Base-by-base conservation (phyloP, 2,888 invertebrate genomes). In the Philhelius pedissequus region DNA sequence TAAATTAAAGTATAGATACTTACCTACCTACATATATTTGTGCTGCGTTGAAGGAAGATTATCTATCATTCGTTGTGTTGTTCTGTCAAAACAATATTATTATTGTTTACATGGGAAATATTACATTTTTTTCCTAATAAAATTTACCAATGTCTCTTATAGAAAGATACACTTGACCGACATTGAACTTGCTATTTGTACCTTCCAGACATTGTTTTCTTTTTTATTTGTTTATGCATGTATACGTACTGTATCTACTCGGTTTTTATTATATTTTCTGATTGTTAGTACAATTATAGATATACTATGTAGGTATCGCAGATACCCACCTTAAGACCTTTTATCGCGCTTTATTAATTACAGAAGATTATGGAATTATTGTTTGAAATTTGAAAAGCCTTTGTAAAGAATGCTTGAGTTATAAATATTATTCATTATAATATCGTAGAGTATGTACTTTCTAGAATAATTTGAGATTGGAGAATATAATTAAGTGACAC, bases 111-210 rank as follows among this genome's bases (percentile, higher is more conserved):
- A 38, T 58, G 40, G 15, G 15, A 25, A 35, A 22, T n/a, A 64
- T 48, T 48, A 45, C 18, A 45, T 25, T 13, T n/a, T 45, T 25
- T 30, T 18, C 3, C 22, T n/a, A 18, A 40, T 25, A 15, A 45
- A 27, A 43, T 62, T 38, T 40, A 60, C 40, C 27, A n/a, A n/a
- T 43, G 22, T 48, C 7, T 22, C n/a, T 48, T 22, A 22, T 45
- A 32, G 27, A 32, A 32, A 50, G 2, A 30, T 18, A 58, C 58
- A 68, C 58, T 58, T 73, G 73, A 73, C 80, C 80, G 68, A 22
- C 68, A 79, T 64, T 79, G 78, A 78, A 77, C 62, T 64, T 64
- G 30, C n/a, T 45, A 6, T 15, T 7, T 3, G 62, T 62, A 43
- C 11, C 25, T 25, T 25, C 5, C 20, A 60, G 7, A n/a, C 2